Percentiles rank a stretch among this genome's conserved stretches.
Evolutionary conservation across 2,888 invertebrate species (phyloP).

Genomic region (Campaea margaritaria): DNA sequence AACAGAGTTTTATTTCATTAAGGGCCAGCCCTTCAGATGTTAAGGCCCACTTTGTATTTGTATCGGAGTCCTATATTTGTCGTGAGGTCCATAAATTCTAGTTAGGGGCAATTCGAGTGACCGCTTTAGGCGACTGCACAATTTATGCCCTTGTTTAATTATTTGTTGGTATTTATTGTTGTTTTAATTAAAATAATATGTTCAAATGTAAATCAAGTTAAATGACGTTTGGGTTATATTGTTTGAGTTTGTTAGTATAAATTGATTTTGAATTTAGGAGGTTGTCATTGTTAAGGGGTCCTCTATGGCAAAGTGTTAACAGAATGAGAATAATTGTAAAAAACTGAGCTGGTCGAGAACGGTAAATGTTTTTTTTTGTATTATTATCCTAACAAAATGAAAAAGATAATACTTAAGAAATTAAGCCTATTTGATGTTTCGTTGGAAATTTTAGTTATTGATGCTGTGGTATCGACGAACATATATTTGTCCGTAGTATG

Average conservation of each 20-base stretch:
- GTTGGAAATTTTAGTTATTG: too few species aligned
- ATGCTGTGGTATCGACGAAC: too few species aligned
- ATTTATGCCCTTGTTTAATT: slow-evolving; percentile 51
- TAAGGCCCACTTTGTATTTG: slow-evolving; percentile 38
- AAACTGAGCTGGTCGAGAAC: too few species aligned
- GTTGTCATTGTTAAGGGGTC: background rate
- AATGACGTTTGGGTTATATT: slow-evolving; percentile 37
- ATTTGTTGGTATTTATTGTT: slow-evolving; percentile 50
- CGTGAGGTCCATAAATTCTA: slow-evolving; percentile 68
- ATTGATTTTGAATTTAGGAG: slow-evolving; percentile 37
- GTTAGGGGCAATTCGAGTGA: slow-evolving; percentile 61
- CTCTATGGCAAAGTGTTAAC: too few species aligned
- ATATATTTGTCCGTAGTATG: too few species aligned
- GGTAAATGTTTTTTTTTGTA: too few species aligned
- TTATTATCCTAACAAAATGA: too few species aligned
- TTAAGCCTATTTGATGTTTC: too few species aligned
- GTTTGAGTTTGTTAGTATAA: slow-evolving; percentile 26
- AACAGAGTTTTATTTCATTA: slow-evolving; percentile 6
- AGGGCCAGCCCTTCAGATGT: slow-evolving; percentile 37
- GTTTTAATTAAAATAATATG: slow-evolving; percentile 51
- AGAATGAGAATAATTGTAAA: too few species aligned
- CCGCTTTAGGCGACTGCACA: slow-evolving; percentile 55
- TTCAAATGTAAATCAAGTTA: slow-evolving; percentile 42
- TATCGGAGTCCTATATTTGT: slow-evolving; percentile 53
- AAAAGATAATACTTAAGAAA: too few species aligned